Evolutionary conservation across 2,888 invertebrate genomes (phyloP), one percentile per base, ranked within the genome.

Genomic region (Nephrotoma guestfalica): DNA sequence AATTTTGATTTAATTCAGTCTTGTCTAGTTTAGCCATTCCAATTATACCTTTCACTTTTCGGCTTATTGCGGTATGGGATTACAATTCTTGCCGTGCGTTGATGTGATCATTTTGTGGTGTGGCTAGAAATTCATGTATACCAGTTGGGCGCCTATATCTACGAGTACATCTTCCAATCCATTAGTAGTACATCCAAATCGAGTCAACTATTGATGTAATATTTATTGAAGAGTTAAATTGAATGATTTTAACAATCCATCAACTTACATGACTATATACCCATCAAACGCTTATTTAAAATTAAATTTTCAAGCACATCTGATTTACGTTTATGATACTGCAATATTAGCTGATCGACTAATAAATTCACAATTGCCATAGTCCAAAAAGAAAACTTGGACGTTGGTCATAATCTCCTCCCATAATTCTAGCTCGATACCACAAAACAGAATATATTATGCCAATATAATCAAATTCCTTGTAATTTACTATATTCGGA

Each of bases 331-430:
- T 40, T 40, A 41, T 41, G 41, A 41, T 9, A 51, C 7, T 0
- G 40, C 41, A 41, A 86, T 15, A 57, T 86, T 86, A 6, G 47
- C 47, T 6, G 91, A 88, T 2, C 89, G 88, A 47, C 90, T 86
- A 0, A 91, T 89, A 41, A 89, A 87, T 57, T 89, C 89, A 0
- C 89, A 89, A 86, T 91, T 91, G 1, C 91, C 91, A 87, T 90
- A 91, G 86, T 91, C 91, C 0, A 91, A 88, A 88, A 90, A 91
- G 41, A 91, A 90, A 0, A 91, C 86, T 86, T 87, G 88, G 0
- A 87, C 43, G 51, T 7, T 87, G 45, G 11, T 88, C 87, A 51
- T 87, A 87, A 45, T 87, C n/a, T n/a, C n/a, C 51, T 41, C 87
- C 30, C 51, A 86, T 87, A 42, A 91, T 88, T 87, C 90, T 90